Evolutionary conservation across 2,797 vertebrate species (phyloP), one percentile per base, ranked within the genome.

Genomic region (Takifugu rubripes): DNA sequence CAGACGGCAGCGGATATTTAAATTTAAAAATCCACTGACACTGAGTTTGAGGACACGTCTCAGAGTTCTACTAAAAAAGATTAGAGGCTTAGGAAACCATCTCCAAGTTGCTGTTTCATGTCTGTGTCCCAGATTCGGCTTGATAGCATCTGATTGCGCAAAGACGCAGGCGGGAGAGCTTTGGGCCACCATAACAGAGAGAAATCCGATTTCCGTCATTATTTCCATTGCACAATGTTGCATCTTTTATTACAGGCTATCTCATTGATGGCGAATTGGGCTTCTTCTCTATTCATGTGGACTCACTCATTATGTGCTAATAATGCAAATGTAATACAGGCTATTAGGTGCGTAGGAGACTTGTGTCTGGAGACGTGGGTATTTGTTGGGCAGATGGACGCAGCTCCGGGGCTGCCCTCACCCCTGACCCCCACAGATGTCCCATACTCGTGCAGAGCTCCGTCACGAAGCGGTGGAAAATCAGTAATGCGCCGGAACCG

Each of bases 371-470:
- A 78, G 78, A 79, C 52, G 69, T 56, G 79, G 69, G 75, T 70
- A 81, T 90, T 91, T 84, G 56, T 82, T 51, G 85, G 88, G 90
- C 95, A 97, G 94, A 96, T 97, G 94, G 95, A 84, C 79, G 56
- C 82, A 92, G 91, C 92, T 90, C 81, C 86, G 64, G 81, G 81
- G 75, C 79, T 84, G 82, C 82, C 79, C 74, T 72, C 79, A 82
- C 87, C 85, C 87, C 82, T 93, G 92, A 94, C 91, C 94, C 91
- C 92, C 88, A 87, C 94, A 97, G 94, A 95, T 95, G 94, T 90
- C 91, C 87, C 61, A 71, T 66, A 89, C 81, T 11, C 66, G 78
- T 81, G 75, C 85, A 80, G 87, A 83, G 82, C 83, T 69, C 59
- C 61, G 49, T 82, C 84, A 78, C 73, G 78, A 69, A 79, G 84